Evolutionary conservation across 2,797 vertebrate genomes (phyloP).

Genomic region (Adrianichthys oophorus): DNA sequence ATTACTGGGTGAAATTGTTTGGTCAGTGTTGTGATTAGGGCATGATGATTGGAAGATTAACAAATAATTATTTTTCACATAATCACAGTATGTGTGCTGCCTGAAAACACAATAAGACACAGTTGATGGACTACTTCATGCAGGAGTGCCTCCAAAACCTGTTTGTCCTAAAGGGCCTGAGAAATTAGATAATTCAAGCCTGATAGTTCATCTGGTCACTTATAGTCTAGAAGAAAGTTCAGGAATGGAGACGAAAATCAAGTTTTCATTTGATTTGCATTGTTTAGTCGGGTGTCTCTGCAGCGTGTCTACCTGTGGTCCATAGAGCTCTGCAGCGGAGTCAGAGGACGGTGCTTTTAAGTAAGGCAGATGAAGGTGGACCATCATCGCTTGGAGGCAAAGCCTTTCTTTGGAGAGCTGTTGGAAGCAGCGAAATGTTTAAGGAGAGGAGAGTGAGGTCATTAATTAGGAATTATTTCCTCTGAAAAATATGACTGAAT

Average conservation of each 20-base stretch:
- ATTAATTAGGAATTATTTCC: no score
- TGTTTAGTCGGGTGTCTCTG: conserved; percentile 48
- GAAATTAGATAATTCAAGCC: conserved; percentile 6
- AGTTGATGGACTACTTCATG: conserved; percentile 11
- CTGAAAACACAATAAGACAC: conserved; percentile 34
- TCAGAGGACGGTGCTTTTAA: conserved; percentile 78
- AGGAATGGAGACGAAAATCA: conserved; percentile 67
- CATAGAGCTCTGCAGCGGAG: conserved; percentile 17
- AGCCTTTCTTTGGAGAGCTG: conserved; percentile 98
- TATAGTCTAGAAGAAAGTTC: conserved; percentile 47
- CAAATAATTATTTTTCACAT: conserved; percentile 86
- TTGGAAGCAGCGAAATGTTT: conserved; percentile 54
- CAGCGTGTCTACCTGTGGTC: conserved; percentile 49
- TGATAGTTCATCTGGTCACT: conserved; percentile 26
- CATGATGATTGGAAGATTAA: conserved; percentile 87
- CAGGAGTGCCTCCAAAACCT: no score
- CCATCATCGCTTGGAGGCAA: conserved; percentile 97
- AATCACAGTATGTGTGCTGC: conserved; percentile 74
- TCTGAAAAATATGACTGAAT: no score
- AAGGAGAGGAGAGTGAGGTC: not conserved
- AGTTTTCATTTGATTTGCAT: conserved; percentile 2
- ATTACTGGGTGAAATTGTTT: conserved; percentile 94
- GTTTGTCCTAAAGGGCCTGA: no score
- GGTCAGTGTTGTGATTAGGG: conserved; percentile 89
- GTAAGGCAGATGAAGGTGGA: conserved; percentile 97